phyloP scores from a whole-genome alignment of 2,113 vertebrate genomes.

The Lepisosteus osseus region DNA sequence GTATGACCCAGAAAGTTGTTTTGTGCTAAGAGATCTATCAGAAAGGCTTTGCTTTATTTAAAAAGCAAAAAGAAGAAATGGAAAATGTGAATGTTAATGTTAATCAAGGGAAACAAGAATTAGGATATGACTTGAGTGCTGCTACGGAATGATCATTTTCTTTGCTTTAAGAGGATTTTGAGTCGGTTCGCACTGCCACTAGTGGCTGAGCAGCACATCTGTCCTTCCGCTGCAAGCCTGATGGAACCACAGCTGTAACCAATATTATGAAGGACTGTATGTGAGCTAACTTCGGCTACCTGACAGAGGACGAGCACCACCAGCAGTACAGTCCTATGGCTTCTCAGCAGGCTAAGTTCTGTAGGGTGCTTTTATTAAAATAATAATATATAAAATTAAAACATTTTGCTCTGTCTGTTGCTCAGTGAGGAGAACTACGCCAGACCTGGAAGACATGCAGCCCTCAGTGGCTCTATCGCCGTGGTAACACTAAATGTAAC shows the following conservation, averaged over 20 bases:
- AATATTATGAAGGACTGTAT: not conserved
- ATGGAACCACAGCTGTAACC: conserved; percentile 10
- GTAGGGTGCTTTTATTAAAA: not conserved
- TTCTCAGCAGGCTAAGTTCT: conserved; percentile 5
- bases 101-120: too few species aligned
- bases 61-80: too few species aligned
- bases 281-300: not conserved
- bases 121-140: too few species aligned
- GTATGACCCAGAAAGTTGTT: too few species aligned
- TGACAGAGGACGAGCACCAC: not conserved
- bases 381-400: not conserved
- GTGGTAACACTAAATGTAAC: conserved; percentile 24
- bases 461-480: conserved; percentile 13
- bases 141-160: too few species aligned
- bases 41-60: too few species aligned
- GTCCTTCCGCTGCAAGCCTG: not conserved
- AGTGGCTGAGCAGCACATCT: not conserved
- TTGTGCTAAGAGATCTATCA: too few species aligned
- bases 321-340: not conserved
- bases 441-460: conserved; percentile 5
- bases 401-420: not conserved
- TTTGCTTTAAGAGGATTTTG: too few species aligned
- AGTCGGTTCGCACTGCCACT: not conserved
- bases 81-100: too few species aligned
- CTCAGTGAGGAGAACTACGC: not conserved